These are phyloP conservation scores for Dermatemys mawii DNA, from an alignment of 2,113 vertebrate species.

Conservation along the genomic window DNA sequence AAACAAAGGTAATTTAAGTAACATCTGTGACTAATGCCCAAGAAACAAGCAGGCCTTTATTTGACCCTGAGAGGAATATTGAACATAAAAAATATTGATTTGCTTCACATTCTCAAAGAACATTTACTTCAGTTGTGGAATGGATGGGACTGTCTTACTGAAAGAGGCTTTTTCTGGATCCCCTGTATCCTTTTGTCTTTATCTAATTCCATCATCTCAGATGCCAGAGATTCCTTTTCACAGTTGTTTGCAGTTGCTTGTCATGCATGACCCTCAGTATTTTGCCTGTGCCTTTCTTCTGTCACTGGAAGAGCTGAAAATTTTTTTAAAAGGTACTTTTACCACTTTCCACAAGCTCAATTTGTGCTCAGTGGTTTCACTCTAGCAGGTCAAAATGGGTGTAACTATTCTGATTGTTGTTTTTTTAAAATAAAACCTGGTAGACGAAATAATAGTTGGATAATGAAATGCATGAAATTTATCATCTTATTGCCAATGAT, in stretches of 20 bases:
- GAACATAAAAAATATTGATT: conserved; percentile 29
- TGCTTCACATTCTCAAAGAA: conserved; percentile 31
- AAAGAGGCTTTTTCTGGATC: neutral
- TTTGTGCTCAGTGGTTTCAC: neutral
- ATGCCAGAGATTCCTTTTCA: conserved; percentile 71
- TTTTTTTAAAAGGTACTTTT: neutral
- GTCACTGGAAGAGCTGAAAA: conserved; percentile 18
- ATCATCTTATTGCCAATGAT: neutral
- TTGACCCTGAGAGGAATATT: conserved; percentile 17
- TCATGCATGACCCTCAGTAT: conserved; percentile 73
- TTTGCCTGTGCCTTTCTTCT: conserved; percentile 74
- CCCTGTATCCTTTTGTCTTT: conserved; percentile 76
- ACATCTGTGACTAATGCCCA: conserved; percentile 37
- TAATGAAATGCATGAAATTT: neutral
- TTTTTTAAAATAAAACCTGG: neutral
- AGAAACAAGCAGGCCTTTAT: neutral
- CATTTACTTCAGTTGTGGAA: conserved; percentile 34
- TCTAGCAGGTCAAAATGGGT: conserved; percentile 11
- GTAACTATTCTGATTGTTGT: neutral
- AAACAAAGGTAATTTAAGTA: conserved; percentile 35
- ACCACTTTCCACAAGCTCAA: conserved; percentile 20
- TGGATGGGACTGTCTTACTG: neutral
- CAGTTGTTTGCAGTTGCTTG: conserved; percentile 70
- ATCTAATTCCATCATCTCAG: conserved; percentile 76
- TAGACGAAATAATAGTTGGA: neutral